Base-by-base conservation (phyloP, 2,113 vertebrate genomes). In the Numida meleagris region DNA sequence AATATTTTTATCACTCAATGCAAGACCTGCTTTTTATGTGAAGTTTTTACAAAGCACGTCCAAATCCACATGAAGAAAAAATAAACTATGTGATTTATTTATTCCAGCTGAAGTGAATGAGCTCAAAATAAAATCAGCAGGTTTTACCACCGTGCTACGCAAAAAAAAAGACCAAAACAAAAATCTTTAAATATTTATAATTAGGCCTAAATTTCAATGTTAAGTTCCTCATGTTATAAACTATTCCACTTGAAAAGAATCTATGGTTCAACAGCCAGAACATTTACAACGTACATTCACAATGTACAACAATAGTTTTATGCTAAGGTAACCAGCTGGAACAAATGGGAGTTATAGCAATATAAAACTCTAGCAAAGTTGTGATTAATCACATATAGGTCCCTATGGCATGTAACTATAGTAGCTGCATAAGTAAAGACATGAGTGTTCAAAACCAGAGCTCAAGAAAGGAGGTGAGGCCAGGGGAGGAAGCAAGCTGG, bases 271-370 rank as follows among this genome's bases (percentile, higher is more conserved):
- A 85, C 48, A 95, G 71, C 36, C 73, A 78, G 88, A 94, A 83
- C 88, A 81, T 82, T 88, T 75, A 89, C 78, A 91, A 81, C 3
- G 20, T 57, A 51, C 51, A 65, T 70, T 90, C 67, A 79, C 18
- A 77, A 46, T 21, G 42, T 67, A 74, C 72, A 82, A 76, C 71
- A 89, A 83, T 57, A 93, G 71, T 43, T 93, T 87, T 67, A 89
- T 68, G 57, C 55, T 89, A 75, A 75, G 62, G 91, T 82, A 94
- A 86, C 80, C 86, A 95, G 62, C 74, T 93, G 94, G 73, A 95
- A 94, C 67, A 94, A 95, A 96, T 91, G 34, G 78, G 36, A 94
- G 36, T 76, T 91, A 72, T 15, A 86, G 46, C 36, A 63, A 23
- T 45, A 68, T 75, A 86, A 90, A 95, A 86, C 31, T 51, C 61